Percentiles rank a stretch among this genome's conserved stretches.
Conservation (phyloP, 2,888 invertebrate species). For the Phyllotreta striolata region DNA sequence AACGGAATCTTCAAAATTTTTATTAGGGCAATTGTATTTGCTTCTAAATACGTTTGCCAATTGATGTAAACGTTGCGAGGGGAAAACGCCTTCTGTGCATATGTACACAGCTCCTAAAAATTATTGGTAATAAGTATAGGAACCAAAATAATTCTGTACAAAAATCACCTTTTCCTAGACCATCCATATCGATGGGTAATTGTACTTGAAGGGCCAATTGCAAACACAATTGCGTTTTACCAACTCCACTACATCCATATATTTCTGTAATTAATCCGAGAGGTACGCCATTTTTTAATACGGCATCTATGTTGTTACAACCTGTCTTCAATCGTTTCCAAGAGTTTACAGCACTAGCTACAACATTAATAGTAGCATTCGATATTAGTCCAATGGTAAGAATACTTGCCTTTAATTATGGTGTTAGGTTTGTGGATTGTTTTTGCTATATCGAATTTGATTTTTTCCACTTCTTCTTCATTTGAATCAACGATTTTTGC, state of each 20-base stretch:
- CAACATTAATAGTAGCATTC: constrained; percentile 4
- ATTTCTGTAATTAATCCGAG: constrained; percentile 77
- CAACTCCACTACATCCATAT: constrained; percentile 81
- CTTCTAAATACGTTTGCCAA: constrained; percentile 58
- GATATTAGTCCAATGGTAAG: too few species aligned
- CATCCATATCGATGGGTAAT: constrained; percentile 63
- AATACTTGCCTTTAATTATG: constrained; percentile 23
- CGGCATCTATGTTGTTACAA: constrained; percentile 67
- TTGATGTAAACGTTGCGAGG: constrained; percentile 72
- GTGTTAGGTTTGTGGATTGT: constrained; percentile 20
- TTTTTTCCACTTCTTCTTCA: constrained; percentile 21
- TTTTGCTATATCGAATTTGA: constrained; percentile 23
- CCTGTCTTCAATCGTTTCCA: constrained; percentile 63
- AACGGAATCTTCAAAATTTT: constrained; percentile 67
- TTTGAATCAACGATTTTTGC: constrained; percentile 15
- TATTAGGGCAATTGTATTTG: constrained; percentile 46
- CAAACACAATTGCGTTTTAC: constrained; percentile 83
- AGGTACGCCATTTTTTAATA: constrained; percentile 74
- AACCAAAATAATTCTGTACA: neutral
- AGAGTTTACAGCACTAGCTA: constrained; percentile 45
- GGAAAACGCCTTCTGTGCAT: constrained; percentile 81
- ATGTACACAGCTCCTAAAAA: constrained; percentile 69
- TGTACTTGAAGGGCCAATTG: constrained; percentile 75
- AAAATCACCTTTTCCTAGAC: constrained; percentile 62
- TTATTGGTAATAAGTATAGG: neutral